A percentile compares a stretch with the other conserved stretches of the same genome.
These are phyloP conservation scores for Dendrocopos noguchii DNA, from an alignment of 2,113 vertebrate species.

Conservation along the genomic window DNA sequence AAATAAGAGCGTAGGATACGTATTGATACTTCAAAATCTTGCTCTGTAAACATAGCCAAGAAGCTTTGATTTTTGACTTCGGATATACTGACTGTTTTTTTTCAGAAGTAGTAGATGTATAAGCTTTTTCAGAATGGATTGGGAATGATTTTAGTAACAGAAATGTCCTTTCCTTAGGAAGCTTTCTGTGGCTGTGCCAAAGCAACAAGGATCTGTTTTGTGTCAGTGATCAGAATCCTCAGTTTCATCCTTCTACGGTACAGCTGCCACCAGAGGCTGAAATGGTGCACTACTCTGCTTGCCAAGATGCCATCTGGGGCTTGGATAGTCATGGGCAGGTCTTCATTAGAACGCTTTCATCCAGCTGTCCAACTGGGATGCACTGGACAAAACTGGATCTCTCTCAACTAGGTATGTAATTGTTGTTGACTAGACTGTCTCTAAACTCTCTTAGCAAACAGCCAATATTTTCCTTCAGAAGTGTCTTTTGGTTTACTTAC, in stretches of 20 bases:
- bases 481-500: neutral
- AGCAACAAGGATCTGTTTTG: slow-evolving; percentile 94
- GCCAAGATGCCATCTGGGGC: slow-evolving; percentile 92
- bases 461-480: neutral
- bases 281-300: slow-evolving; percentile 88
- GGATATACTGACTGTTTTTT: neutral
- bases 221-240: slow-evolving; percentile 86
- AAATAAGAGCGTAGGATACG: neutral
- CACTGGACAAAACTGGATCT: slow-evolving; percentile 94
- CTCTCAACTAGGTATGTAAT: slow-evolving; percentile 89
- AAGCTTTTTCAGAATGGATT: neutral
- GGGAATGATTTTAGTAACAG: neutral
- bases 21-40: slow-evolving; percentile 2
- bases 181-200: slow-evolving; percentile 93
- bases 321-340: slow-evolving; percentile 87
- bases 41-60: neutral
- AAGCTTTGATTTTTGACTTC: neutral
- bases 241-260: slow-evolving; percentile 89
- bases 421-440: neutral
- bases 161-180: slow-evolving; percentile 77
- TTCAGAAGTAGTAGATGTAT: neutral
- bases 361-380: slow-evolving; percentile 89
- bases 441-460: neutral
- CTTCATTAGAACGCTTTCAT: slow-evolving; percentile 88
- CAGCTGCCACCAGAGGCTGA: slow-evolving; percentile 87